Percentiles rank a stretch among this genome's conserved stretches.
Evolutionary conservation across 2,797 vertebrate species (phyloP).

Genomic region (Sebastes hubbsi): DNA sequence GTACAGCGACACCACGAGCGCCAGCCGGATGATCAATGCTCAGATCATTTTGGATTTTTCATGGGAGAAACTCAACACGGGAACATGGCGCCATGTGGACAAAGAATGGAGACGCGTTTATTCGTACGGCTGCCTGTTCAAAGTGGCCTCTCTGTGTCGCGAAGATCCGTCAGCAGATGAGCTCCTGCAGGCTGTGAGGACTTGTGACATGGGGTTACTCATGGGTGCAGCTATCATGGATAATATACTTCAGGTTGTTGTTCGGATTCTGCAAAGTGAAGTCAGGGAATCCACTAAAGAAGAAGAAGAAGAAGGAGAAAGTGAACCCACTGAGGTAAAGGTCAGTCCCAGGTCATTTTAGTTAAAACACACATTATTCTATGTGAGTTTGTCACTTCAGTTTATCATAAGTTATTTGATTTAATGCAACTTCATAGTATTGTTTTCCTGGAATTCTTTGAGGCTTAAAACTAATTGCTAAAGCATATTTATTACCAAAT

Average conservation of each 20-base stretch:
- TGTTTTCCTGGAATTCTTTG: background rate
- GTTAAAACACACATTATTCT: background rate
- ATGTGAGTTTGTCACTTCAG: background rate
- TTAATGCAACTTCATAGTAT: background rate
- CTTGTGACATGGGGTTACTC: constrained; percentile 90
- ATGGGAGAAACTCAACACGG: constrained; percentile 92
- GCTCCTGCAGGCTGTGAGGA: constrained; percentile 77
- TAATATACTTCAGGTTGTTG: constrained; percentile 80
- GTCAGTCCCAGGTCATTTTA: constrained; percentile 49
- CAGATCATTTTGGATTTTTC: constrained; percentile 86
- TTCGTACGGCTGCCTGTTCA: constrained; percentile 89
- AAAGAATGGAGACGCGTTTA: constrained; percentile 91
- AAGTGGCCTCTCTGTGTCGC: constrained; percentile 81
- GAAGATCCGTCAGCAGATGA: constrained; percentile 32
- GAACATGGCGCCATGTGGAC: constrained; percentile 87
- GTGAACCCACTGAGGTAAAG: constrained; percentile 74
- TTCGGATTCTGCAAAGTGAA: constrained; percentile 78
- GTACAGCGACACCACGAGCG: constrained; percentile 44
- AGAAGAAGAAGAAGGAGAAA: background rate
- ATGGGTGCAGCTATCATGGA: constrained; percentile 89
- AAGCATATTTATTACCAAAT: background rate
- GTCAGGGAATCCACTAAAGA: constrained; percentile 35
- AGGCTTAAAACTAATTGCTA: background rate
- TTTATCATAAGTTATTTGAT: background rate
- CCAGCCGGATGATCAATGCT: constrained; percentile 64